These are phyloP conservation scores for Pammene fasciana DNA, from an alignment of 2,888 invertebrate species.

Conservation along the genomic window DNA sequence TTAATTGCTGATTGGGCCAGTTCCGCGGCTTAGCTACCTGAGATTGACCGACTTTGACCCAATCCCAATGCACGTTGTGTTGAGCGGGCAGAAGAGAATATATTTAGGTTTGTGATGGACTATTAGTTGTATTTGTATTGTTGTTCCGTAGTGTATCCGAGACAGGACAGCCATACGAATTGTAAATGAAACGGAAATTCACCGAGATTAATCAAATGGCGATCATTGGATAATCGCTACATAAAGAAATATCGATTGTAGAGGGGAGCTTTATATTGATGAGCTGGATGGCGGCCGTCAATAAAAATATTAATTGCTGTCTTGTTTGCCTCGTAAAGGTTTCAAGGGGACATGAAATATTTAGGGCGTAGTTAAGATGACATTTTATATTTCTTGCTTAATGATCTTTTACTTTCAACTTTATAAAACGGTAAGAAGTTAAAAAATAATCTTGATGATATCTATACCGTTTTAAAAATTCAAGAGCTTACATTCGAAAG, in stretches of 20 bases:
- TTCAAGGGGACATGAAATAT: conserved; percentile 63
- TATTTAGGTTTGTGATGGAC: too few relatives aligned
- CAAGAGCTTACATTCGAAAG: too few relatives aligned
- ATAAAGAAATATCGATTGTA: conserved; percentile 65
- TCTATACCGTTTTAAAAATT: too few relatives aligned
- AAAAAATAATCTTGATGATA: too few relatives aligned
- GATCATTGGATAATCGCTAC: conserved; percentile 56
- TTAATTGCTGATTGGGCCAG: too few relatives aligned
- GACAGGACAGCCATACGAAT: neutral
- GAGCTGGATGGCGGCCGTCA: conserved; percentile 59
- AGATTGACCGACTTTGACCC: too few relatives aligned
- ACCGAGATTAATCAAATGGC: conserved; percentile 31
- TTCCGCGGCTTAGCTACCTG: too few relatives aligned
- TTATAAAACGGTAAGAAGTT: conserved; percentile 12
- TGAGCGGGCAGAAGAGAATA: too few relatives aligned
- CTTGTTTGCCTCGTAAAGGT: conserved; percentile 71
- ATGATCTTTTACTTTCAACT: conserved; percentile 20
- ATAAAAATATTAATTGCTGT: conserved; percentile 80
- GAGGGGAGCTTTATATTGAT: conserved; percentile 72
- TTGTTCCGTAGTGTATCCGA: too few relatives aligned
- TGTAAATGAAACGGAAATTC: conserved; percentile 35
- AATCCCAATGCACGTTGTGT: too few relatives aligned
- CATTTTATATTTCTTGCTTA: conserved; percentile 31
- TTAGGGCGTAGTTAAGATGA: conserved; percentile 50
- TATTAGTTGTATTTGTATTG: too few relatives aligned